phyloP scores from a whole-genome alignment of 2,888 invertebrate genomes.

The Colletes collaris region DNA sequence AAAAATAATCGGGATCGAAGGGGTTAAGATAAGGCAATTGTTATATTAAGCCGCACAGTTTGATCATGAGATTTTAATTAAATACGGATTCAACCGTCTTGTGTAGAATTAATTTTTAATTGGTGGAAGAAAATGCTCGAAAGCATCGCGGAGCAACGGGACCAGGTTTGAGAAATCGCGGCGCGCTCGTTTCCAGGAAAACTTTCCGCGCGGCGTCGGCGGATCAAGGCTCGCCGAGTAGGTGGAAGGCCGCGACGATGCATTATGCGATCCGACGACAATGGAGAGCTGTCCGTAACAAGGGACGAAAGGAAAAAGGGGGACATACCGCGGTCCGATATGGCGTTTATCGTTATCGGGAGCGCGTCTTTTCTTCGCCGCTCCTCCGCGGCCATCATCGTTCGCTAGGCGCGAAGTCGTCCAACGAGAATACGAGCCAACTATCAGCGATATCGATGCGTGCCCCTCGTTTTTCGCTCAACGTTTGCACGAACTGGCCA shows the following conservation, averaged over 20 bases:
- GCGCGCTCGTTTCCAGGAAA: slow-evolving; percentile 17
- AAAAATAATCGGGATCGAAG: no score
- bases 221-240: slow-evolving; percentile 42
- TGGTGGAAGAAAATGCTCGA: not conserved
- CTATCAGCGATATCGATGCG: slow-evolving; percentile 48
- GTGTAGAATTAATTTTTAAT: no score
- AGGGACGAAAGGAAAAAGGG: slow-evolving; percentile 55
- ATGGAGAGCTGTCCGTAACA: slow-evolving; percentile 42
- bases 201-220: slow-evolving; percentile 16
- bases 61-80: no score
- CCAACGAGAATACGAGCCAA: slow-evolving; percentile 72
- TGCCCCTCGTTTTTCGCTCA: slow-evolving; percentile 49
- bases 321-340: slow-evolving; percentile 65
- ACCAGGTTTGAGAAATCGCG: slow-evolving; percentile 1
- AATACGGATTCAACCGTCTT: no score
- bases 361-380: slow-evolving; percentile 68
- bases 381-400: slow-evolving; percentile 25
- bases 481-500: slow-evolving; percentile 22
- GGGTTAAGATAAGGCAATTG: no score
- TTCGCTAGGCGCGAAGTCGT: slow-evolving; percentile 65
- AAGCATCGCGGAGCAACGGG: not conserved
- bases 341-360: slow-evolving; percentile 77
- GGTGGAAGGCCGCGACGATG: slow-evolving; percentile 45
- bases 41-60: no score
- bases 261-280: slow-evolving; percentile 49